Conservation (phyloP, 2,888 invertebrate species). For the Zootermopsis nevadensis region DNA sequence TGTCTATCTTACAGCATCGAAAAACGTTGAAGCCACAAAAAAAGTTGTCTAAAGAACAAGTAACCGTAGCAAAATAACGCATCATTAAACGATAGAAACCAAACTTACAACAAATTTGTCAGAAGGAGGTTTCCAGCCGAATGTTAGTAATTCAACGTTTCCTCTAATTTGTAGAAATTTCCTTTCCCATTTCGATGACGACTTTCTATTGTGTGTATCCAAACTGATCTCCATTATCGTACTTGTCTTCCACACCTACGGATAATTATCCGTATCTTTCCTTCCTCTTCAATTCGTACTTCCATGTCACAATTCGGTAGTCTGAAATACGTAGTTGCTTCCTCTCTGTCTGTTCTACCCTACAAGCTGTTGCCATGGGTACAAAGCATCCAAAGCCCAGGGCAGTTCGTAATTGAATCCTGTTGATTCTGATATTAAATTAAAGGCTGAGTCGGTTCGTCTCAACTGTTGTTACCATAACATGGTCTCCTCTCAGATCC, state of each 20-base stretch:
- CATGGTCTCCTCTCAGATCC: constrained; percentile 18
- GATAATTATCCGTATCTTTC: constrained; percentile 6
- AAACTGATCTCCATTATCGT: neutral
- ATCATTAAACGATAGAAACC: neutral
- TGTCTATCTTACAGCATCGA: too few relatives aligned
- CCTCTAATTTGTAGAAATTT: constrained; percentile 2
- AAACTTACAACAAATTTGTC: neutral
- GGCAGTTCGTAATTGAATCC: constrained; percentile 50
- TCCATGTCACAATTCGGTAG: neutral
- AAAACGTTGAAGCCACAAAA: too few relatives aligned
- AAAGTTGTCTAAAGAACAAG: too few relatives aligned
- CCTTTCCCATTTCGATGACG: neutral
- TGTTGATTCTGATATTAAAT: constrained; percentile 50
- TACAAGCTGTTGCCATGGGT: constrained; percentile 34
- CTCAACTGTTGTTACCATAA: constrained; percentile 36
- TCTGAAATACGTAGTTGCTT: neutral
- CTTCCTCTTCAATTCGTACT: constrained; percentile 1
- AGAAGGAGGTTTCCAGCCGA: neutral
- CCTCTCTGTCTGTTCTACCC: neutral
- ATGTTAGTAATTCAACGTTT: neutral
- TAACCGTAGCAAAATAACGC: too few relatives aligned
- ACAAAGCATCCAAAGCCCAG: constrained; percentile 22
- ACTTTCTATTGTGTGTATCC: neutral
- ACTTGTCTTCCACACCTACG: constrained; percentile 21
- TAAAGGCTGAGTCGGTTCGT: constrained; percentile 31